These are phyloP conservation scores for Synanthedon formicaeformis DNA, from an alignment of 2,888 invertebrate species.

Conservation along the genomic window DNA sequence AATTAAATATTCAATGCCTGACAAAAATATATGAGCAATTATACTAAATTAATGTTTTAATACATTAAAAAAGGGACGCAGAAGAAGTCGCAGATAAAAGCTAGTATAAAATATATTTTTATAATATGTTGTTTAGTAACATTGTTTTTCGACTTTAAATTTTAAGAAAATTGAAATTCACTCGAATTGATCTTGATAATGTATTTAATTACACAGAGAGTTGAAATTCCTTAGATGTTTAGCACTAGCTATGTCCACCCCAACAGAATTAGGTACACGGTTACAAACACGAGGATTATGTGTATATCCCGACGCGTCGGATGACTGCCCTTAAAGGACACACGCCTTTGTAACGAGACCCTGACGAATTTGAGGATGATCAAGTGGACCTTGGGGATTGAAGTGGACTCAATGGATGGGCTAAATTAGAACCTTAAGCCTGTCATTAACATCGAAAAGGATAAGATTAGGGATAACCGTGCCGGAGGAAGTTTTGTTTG, in stretches of 20 bases:
- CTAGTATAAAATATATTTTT: too few species aligned
- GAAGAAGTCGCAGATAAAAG: too few species aligned
- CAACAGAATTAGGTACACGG: background rate
- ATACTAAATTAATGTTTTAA: too few species aligned
- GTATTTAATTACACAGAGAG: background rate
- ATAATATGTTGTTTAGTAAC: too few species aligned
- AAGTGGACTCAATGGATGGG: constrained; percentile 24
- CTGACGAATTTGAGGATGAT: constrained; percentile 46
- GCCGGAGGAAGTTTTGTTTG: background rate
- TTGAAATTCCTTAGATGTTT: background rate
- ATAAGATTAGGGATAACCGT: background rate
- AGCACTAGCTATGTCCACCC: background rate
- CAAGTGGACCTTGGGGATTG: constrained; percentile 44
- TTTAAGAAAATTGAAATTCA: too few species aligned
- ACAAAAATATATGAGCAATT: too few species aligned
- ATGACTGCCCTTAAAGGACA: constrained; percentile 24
- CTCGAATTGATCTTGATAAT: too few species aligned
- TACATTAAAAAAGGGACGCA: too few species aligned
- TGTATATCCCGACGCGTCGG: constrained; percentile 16
- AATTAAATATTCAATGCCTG: too few species aligned
- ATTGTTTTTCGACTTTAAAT: too few species aligned
- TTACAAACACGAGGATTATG: background rate
- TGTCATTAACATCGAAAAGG: constrained; percentile 1
- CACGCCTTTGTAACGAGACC: constrained; percentile 45
- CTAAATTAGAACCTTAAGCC: constrained; percentile 30